Evolutionary conservation across 2,113 vertebrate species (phyloP), one percentile per base, ranked within the genome.

Genomic region (Hippopotamus amphibius): DNA sequence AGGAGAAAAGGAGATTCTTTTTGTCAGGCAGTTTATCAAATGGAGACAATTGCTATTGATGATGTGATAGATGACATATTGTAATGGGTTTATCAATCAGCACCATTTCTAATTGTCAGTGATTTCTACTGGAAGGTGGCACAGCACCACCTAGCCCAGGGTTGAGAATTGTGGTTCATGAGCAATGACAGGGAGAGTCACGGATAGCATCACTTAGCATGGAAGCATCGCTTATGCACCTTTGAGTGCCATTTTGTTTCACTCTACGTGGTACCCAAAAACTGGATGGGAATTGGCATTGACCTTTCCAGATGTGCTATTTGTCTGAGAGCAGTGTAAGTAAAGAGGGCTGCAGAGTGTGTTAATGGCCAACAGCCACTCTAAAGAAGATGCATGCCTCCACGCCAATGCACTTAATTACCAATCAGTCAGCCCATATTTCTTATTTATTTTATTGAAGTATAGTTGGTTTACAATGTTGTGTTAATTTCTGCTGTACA

Each of bases 211-310:
- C 53, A 57, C 28, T 76, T 85, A 57, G 79, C 21, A 14, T 86
- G 61, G 59, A 93, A 80, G 72, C 63, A 87, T 87, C 48, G 53
- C 50, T 14, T 63, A 21, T 5, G 41, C 63, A 37, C 15, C 63
- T 76, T 74, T 89, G 55, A 59, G 59, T 66, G 65, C 50, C n/a
- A 55, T 95, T 93, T 96, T 76, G 37, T 65, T 95, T 94, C 61
- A 9, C 46, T 82, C 41, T 88, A 6, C 46, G 28, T 83, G 21
- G 77, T 93, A 76, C 26, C 53, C 17, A 65, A 33, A 14, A 90
- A 53, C 43, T 82, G 69, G 48, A 57, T 93, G 68, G 79, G 80
- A 69, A 87, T 77, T 92, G 77, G 33, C 48, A 66, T 88, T 90
- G 61, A 63, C 37, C 48, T 91, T 93, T 88, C 61, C 83, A 48